These are phyloP conservation scores for Pocillopora damicornis DNA, from an alignment of 64 coral and sea anemone genomes.

Conservation along the genomic window DNA sequence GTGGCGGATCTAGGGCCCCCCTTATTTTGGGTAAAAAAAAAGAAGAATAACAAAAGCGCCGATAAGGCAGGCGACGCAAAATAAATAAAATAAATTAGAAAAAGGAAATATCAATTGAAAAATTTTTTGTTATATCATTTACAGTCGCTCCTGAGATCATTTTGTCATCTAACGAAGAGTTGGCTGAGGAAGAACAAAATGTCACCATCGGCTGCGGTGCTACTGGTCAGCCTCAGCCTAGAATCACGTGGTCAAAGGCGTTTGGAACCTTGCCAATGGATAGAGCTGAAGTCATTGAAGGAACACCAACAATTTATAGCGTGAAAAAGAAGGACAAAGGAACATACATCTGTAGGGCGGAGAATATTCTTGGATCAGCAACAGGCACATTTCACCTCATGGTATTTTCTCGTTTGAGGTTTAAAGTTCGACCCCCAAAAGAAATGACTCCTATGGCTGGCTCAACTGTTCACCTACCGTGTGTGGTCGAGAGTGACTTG, in stretches of 20 bases:
- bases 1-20: too few relatives aligned
- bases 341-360: constrained; percentile 37
- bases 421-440: constrained; percentile 1
- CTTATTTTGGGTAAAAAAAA: too few relatives aligned
- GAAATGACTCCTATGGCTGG: not conserved
- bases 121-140: too few relatives aligned
- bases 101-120: too few relatives aligned
- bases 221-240: not conserved
- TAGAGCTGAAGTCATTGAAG: not conserved
- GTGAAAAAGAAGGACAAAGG: constrained; percentile 1
- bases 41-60: too few relatives aligned
- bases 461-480: not conserved
- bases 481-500: not conserved
- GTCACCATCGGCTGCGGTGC: not conserved
- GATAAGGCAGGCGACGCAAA: too few relatives aligned
- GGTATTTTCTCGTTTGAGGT: constrained; percentile 17
- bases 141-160: constrained; percentile 2
- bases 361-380: constrained; percentile 39
- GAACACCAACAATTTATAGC: not conserved
- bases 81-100: too few relatives aligned
- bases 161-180: not conserved
- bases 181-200: not conserved
- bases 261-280: not conserved
- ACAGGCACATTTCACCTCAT: constrained; percentile 16
- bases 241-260: not conserved